phyloP scores from a whole-genome alignment of 2,888 invertebrate genomes.

The Thereva nobilitata region DNA sequence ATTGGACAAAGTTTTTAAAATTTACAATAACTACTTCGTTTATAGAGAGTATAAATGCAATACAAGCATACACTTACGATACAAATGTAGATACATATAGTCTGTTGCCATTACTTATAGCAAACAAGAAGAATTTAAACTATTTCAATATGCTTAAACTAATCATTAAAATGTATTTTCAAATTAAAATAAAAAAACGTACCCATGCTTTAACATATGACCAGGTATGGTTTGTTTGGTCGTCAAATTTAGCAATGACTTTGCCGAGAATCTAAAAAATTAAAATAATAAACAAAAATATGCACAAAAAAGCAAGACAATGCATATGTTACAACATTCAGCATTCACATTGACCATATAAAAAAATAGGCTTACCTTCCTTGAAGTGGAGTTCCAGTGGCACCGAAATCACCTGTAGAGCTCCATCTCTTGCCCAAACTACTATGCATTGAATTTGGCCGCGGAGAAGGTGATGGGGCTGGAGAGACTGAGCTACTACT shows the following conservation, averaged over 20 bases:
- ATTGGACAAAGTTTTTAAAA: too few species aligned
- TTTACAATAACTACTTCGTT: too few species aligned
- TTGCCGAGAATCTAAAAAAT: slow-evolving; percentile 70
- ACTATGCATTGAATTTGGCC: slow-evolving; percentile 69
- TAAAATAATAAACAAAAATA: slow-evolving; percentile 60
- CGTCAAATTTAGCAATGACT: slow-evolving; percentile 72
- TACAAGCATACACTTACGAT: too few species aligned
- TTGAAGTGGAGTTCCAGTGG: slow-evolving; percentile 43
- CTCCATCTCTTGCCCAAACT: slow-evolving; percentile 75
- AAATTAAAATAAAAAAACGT: slow-evolving; percentile 56
- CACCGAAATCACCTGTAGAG: slow-evolving; percentile 80
- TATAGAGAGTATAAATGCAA: too few species aligned
- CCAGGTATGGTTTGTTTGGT: slow-evolving; percentile 66
- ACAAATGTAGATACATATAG: too few species aligned
- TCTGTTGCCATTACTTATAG: too few species aligned
- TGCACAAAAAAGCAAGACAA: slow-evolving; percentile 55
- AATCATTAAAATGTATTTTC: slow-evolving; percentile 16
- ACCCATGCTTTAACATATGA: slow-evolving; percentile 71
- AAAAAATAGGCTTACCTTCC: slow-evolving; percentile 54
- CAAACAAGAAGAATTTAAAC: too few species aligned
- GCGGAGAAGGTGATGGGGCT: slow-evolving; percentile 75
- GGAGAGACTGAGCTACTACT: slow-evolving; percentile 85
- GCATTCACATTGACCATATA: neutral
- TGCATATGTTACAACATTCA: slow-evolving; percentile 43
- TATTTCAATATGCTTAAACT: too few species aligned